Percentiles rank a stretch among this genome's conserved stretches.
Conservation (phyloP, 2,888 invertebrate genomes). For the Lissonota sp. region DNA sequence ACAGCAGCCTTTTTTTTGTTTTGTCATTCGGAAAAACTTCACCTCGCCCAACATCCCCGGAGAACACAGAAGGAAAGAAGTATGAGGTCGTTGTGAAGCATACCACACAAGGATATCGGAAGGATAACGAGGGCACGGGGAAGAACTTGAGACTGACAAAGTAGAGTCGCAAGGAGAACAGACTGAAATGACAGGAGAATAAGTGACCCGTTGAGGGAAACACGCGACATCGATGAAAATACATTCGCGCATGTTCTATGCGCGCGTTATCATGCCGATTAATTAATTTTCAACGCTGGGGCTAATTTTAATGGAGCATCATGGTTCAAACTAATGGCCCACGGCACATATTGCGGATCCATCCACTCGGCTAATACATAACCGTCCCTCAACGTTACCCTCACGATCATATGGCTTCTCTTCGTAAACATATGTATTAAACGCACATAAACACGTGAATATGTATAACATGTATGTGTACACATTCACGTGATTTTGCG, state of each 20-base stretch:
- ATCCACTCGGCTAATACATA: slow-evolving; percentile 12
- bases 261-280: slow-evolving; percentile 19
- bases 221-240: slow-evolving; percentile 20
- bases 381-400: slow-evolving; percentile 18
- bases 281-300: slow-evolving; percentile 57
- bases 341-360: slow-evolving; percentile 22
- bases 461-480: background rate
- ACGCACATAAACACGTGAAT: too few relatives aligned
- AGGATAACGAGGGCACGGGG: background rate
- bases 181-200: background rate
- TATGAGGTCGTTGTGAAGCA: background rate
- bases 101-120: background rate
- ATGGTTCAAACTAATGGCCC: slow-evolving; percentile 59
- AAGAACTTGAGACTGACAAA: slow-evolving; percentile 3
- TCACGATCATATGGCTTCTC: background rate
- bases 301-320: slow-evolving; percentile 65
- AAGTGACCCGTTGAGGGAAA: background rate
- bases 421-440: background rate
- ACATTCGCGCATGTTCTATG: slow-evolving; percentile 4
- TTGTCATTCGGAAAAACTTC: too few relatives aligned
- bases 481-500: slow-evolving; percentile 3
- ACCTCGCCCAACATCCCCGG: background rate
- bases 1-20: too few relatives aligned
- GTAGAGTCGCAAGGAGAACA: background rate
- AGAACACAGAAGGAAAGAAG: background rate